Base-by-base conservation (phyloP, 2,113 vertebrate genomes). In the Callopanchax toddi region DNA sequence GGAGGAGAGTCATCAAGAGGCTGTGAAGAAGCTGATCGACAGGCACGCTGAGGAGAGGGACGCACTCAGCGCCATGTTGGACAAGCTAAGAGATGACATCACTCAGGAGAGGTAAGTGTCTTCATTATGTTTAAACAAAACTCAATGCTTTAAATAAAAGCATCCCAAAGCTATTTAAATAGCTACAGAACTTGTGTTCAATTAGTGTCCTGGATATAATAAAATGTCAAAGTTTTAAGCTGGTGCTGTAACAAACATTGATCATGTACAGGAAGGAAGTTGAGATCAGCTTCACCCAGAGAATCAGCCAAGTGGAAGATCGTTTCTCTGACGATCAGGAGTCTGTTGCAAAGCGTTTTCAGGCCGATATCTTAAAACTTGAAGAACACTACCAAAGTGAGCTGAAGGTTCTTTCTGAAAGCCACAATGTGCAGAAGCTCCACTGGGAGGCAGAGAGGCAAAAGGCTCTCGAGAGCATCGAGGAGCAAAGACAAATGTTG, bases 211-310 rank as follows among this genome's bases (percentile, higher is more conserved):
- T 32, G 10, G 29, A 32, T 32, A 9, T 32, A 3, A 32, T 32
- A 3, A 32, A 6, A 32, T 7, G 1, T 9, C 10, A 50, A 50
- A 11, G 37, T 50, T 36, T 0, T 42, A 26, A 23, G 21, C 34
- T 61, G 55, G 67, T 74, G 66, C 40, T 58, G 48, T 89, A 81
- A 89, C 62, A 46, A 7, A 70, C 25, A 37, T 58, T 88, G 91
- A 94, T 91, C 86, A 75, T 68, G 84, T 93, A 77, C 95, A 99
- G 97, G 96, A 88, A 68, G 86, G 93, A 93, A 83, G 79, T 95
- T 75, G 92, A 94, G 90, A 89, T 71, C 84, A 93, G 94, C 86
- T 96, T 85, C 93, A 87, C 86, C 54, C 93, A 93, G 89, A 95
- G 92, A 93, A 87, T 93, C 63, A 89, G 79, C 72, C 85, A 91